phyloP scores from a whole-genome alignment of 2,797 vertebrate species.

The Alca torda region DNA sequence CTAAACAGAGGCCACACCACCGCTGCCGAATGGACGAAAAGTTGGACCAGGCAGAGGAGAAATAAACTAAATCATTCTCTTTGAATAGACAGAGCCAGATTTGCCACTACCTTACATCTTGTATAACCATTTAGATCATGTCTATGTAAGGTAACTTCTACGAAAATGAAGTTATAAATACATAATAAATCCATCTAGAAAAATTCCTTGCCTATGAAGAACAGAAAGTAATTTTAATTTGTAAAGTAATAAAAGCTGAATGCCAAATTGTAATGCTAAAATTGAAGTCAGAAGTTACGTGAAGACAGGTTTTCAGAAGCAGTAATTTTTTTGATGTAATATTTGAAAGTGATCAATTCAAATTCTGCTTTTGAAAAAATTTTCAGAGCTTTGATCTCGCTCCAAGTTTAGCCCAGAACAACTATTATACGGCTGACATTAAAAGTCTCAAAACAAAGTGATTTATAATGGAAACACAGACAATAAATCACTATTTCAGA shows the following conservation, averaged over 20 bases:
- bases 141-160: not conserved
- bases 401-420: slow-evolving; percentile 57
- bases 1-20: not conserved
- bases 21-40: not conserved
- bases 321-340: slow-evolving; percentile 9
- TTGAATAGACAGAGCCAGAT: not conserved
- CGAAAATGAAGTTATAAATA: not conserved
- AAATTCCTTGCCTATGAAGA: slow-evolving; percentile 6
- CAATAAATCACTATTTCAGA: slow-evolving; percentile 72
- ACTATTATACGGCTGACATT: slow-evolving; percentile 19
- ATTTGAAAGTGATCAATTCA: slow-evolving; percentile 45
- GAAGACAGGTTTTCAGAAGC: slow-evolving; percentile 39
- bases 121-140: not conserved
- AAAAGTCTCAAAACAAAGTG: slow-evolving; percentile 55
- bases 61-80: slow-evolving; percentile 3
- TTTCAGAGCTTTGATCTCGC: slow-evolving; percentile 37
- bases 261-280: not conserved
- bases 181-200: slow-evolving; percentile 31
- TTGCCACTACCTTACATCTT: slow-evolving; percentile 5
- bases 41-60: slow-evolving; percentile 5
- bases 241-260: slow-evolving; percentile 26
- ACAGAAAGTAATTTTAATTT: slow-evolving; percentile 1
- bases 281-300: not conserved
- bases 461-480: slow-evolving; percentile 67
- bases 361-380: slow-evolving; percentile 46